A percentile compares a stretch with the other conserved stretches of the same genome.
Conservation (phyloP, 2,888 invertebrate genomes). For the Limenitis camilla region DNA sequence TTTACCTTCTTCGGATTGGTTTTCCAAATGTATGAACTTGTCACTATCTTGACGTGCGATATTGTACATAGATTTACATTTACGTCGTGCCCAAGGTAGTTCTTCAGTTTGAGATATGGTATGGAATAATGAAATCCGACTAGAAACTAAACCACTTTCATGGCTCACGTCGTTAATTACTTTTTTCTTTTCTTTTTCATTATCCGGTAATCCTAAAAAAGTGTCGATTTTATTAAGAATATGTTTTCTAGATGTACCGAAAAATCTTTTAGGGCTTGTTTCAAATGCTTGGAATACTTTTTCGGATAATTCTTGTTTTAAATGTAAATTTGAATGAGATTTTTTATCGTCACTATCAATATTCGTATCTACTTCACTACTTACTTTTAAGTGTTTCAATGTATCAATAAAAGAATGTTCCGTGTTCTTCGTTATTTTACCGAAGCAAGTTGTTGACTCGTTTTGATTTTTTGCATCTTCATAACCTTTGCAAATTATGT, state of each 20-base stretch:
- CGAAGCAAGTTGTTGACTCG: constrained; percentile 8
- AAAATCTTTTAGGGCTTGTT: constrained; percentile 67
- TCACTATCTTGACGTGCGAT: constrained; percentile 29
- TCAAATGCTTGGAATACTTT: constrained; percentile 68
- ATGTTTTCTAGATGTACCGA: constrained; percentile 64
- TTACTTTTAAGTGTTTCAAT: constrained; percentile 11
- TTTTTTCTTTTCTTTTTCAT: constrained; percentile 35
- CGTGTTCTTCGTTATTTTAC: constrained; percentile 2
- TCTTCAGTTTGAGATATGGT: constrained; percentile 58
- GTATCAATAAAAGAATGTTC: constrained; percentile 7
- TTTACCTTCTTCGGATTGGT: constrained; percentile 1
- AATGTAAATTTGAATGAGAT: constrained; percentile 15
- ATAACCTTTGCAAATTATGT: constrained; percentile 15
- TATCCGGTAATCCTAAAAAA: constrained; percentile 52
- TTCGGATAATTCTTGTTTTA: constrained; percentile 61
- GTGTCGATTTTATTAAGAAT: constrained; percentile 65
- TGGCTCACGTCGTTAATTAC: constrained; percentile 37
- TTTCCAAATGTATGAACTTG: constrained; percentile 18
- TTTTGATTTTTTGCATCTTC: background rate
- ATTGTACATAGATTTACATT: constrained; percentile 51
- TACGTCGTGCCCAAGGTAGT: constrained; percentile 39
- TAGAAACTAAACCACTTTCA: constrained; percentile 64
- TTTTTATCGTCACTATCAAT: constrained; percentile 15
- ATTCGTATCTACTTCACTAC: constrained; percentile 12
- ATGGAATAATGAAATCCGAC: constrained; percentile 65